Base-by-base conservation (phyloP, 2,888 invertebrate genomes). In the Lasioglossum vierecki region DNA sequence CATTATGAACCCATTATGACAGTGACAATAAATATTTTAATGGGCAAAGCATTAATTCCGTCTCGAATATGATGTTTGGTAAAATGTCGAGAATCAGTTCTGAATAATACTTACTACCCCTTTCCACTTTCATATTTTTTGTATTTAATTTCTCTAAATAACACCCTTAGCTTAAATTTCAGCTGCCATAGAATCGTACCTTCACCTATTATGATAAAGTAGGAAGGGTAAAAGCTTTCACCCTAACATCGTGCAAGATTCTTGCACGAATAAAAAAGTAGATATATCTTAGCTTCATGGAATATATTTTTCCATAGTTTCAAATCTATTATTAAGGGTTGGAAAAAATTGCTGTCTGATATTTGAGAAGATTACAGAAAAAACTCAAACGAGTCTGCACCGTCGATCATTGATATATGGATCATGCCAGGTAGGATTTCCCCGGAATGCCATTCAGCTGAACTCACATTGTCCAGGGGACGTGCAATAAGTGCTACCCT, bases 401-500 rank as follows among this genome's bases (percentile, higher is more conserved):
- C 9, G 35, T 68, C 9, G 39, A 22, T 35, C 66, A 68, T 66
- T 35, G 9, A 66, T 74, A n/a, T 18, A 53, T 46, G 68, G 68
- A 79, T 57, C 73, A 30, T 15, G 15, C 22, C 26, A 13, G 1
- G 8, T 9, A 13, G 35, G n/a, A 68, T 13, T n/a, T 71, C n/a
- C 63, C 60, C 26, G 35, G 30, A 60, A 68, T 26, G 53, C 5
- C 35, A 66, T 76, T 76, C 53, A 71, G n/a, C 60, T 76, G 68
- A 26, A 35, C 18, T 63, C 9, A n/a, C 44, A 79, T 76, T 76
- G 49, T 73, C 70, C 57, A 22, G 15, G 46, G 60, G 60, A 26
- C n/a, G 71, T 35, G 57, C 53, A 77, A 77, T 68, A 68, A 77
- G 49, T 77, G 77, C n/a, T 18, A 22, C 35, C 70, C 39, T 41